Evolutionary conservation across 1,140 invertebrate species (phyloP), one percentile per base, ranked within the genome.

Genomic region (Drosophila pseudoananassae): DNA sequence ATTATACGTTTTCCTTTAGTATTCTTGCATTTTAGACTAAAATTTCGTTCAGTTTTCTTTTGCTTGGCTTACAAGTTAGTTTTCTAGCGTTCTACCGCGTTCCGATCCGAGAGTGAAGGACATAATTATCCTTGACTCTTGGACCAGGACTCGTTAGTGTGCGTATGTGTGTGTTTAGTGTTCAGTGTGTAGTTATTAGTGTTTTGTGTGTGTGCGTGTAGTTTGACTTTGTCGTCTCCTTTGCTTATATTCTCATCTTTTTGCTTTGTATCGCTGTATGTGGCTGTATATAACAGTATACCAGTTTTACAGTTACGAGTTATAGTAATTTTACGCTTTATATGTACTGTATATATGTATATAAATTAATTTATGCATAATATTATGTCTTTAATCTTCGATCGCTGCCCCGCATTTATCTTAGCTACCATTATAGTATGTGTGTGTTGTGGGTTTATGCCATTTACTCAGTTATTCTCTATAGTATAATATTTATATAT

Each of bases 1-100:
- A 46, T 55, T 52, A 55, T 47, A 46, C 12, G 33, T 69, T 55
- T 59, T 69, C 38, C 45, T 54, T 76, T 81, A 53, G 60, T 51
- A 36, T 61, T 75, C 50, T 53, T 36, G 43, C 40, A 17, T 43
- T 70, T 70, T 71, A 82, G 69, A 82, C 78, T 88, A 87, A 74
- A 82, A 82, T 88, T 87, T 87, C 76, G 83, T 87, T 88, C 78
- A 82, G 75, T 78, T 85, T 80, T 77, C 43, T 31, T 66, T 77
- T 79, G 65, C 76, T 83, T 84, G 68, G 57, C 68, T 87, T 81
- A 81, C 65, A 76, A 78, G 72, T 78, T 72, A 73, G 50, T 52
- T 59, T 71, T 50, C 6, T 47, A 15, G 9, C 7, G 12, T 40
- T 49, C 12, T n/a, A 23, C 14, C 46, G 33, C 23, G 14, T 45